A percentile compares a stretch with the other conserved stretches of the same genome.
Conservation (phyloP, 2,797 vertebrate species). For the Micromesistius poutassou region DNA sequence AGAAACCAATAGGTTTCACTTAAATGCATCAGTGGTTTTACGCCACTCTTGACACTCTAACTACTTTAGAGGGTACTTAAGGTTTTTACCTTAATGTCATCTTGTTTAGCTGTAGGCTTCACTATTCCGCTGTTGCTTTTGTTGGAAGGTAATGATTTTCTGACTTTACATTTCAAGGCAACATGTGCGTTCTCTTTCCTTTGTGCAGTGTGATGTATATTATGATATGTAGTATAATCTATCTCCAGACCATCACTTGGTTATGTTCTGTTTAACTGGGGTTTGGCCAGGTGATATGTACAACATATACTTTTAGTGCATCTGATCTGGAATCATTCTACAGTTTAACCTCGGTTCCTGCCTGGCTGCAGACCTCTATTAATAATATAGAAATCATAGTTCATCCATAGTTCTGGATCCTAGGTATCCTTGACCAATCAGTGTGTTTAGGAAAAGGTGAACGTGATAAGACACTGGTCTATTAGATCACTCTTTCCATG, state of each 20-base stretch:
- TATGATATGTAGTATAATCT: background rate
- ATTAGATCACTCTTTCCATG: background rate
- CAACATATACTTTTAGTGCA: background rate
- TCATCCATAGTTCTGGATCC: background rate
- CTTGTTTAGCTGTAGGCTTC: background rate
- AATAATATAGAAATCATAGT: background rate
- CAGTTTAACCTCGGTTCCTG: background rate
- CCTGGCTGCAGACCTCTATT: background rate
- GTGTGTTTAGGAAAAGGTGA: background rate
- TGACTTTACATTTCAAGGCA: background rate
- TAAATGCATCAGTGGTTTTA: background rate
- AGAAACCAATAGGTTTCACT: background rate
- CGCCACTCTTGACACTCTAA: background rate
- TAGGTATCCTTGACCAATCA: background rate
- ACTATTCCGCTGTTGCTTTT: background rate
- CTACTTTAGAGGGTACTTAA: background rate
- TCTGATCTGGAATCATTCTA: background rate
- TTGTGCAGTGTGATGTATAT: background rate
- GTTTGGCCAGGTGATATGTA: background rate
- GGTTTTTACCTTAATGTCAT: background rate
- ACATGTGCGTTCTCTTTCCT: background rate
- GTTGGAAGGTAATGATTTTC: background rate
- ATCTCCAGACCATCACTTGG: constrained; percentile 1
- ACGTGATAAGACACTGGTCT: background rate
- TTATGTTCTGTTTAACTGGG: background rate